Evolutionary conservation across 2,113 vertebrate genomes (phyloP).

Genomic region (Halcyon senegalensis): DNA sequence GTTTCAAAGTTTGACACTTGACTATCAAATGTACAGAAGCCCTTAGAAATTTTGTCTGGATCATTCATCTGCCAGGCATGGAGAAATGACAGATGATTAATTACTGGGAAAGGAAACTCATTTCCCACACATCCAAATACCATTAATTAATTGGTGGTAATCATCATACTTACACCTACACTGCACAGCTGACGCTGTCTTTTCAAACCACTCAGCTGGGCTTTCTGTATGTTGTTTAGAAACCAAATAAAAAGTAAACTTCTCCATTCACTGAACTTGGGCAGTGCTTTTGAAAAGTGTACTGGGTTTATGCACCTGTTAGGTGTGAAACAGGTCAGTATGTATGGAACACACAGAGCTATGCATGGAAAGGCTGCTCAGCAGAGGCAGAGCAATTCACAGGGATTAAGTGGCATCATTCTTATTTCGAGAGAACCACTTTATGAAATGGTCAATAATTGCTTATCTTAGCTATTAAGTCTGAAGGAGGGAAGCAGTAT

Average conservation of each 20-base stretch:
- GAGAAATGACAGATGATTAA: background rate
- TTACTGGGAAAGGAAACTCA: background rate
- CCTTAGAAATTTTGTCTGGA: background rate
- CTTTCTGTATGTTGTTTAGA: conserved; percentile 2
- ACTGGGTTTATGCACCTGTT: background rate
- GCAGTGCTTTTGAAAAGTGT: background rate
- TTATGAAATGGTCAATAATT: background rate
- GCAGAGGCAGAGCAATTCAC: background rate
- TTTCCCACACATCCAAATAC: background rate
- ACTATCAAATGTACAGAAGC: background rate
- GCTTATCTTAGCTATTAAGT: background rate
- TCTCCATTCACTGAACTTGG: background rate
- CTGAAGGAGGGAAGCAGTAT: background rate
- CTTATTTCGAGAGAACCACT: background rate
- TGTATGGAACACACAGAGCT: background rate
- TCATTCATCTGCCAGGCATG: conserved; percentile 20
- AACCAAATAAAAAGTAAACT: conserved; percentile 50
- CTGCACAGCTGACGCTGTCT: background rate
- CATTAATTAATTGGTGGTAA: background rate
- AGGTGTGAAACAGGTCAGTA: background rate
- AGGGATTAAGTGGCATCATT: background rate
- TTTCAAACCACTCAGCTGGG: background rate
- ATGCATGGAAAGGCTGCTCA: background rate
- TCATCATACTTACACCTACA: background rate
- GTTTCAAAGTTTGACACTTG: background rate